These are phyloP conservation scores for Bothrops jararaca DNA, from an alignment of 2,113 vertebrate genomes.

Conservation along the genomic window DNA sequence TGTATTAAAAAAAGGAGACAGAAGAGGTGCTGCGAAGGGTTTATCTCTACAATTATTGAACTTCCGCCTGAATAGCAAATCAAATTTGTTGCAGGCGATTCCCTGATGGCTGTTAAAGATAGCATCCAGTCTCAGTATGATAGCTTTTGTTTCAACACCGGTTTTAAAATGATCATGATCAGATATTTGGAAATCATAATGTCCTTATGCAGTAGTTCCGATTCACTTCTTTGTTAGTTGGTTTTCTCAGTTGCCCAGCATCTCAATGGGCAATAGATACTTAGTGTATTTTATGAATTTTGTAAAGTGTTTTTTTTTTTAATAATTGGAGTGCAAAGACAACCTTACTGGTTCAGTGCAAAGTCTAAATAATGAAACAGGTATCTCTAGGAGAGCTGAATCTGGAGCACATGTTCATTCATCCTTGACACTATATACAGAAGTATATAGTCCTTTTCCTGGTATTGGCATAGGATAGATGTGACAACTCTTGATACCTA, in stretches of 20 bases:
- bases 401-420: neutral
- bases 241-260: neutral
- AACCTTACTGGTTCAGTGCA: neutral
- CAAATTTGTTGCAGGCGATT: conserved; percentile 19
- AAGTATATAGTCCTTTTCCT: neutral
- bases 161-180: neutral
- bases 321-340: too few relatives aligned
- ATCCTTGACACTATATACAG: neutral
- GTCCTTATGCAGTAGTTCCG: neutral
- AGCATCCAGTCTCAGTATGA: neutral
- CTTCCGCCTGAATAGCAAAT: neutral
- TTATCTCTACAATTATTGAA: conserved; percentile 29
- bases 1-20: conserved; percentile 7
- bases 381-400: neutral
- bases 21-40: neutral
- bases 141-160: neutral
- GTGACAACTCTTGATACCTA: neutral
- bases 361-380: neutral
- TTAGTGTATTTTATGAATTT: neutral
- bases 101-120: conserved; percentile 12
- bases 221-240: neutral
- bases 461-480: neutral
- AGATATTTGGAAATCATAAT: neutral
- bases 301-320: neutral
- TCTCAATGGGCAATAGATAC: neutral